phyloP scores from a whole-genome alignment of 1,140 invertebrate genomes.

The Vollenhovia emeryi region DNA sequence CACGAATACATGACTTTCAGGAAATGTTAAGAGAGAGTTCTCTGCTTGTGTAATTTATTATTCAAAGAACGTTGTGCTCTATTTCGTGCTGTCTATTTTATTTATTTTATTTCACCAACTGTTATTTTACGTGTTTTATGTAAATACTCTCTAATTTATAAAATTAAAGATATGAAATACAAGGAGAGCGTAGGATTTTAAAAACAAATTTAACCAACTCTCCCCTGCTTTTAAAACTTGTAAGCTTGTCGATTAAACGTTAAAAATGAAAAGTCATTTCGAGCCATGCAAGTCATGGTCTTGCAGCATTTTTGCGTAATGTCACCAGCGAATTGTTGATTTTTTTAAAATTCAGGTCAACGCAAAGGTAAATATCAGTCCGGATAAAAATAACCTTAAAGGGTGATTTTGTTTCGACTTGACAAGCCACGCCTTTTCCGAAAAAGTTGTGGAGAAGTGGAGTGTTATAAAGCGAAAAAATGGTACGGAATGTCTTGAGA shows the following conservation, averaged over 20 bases:
- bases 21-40: too few relatives aligned
- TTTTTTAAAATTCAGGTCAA: background rate
- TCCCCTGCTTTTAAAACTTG: background rate
- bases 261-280: background rate
- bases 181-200: background rate
- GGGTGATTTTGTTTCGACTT: background rate
- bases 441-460: background rate
- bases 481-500: background rate
- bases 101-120: background rate
- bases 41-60: background rate
- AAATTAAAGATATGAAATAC: background rate
- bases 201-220: background rate
- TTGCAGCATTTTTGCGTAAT: background rate
- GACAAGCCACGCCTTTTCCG: too few relatives aligned
- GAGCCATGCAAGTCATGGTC: too few relatives aligned
- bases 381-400: background rate
- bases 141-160: background rate
- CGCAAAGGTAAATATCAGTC: background rate
- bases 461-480: background rate
- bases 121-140: background rate
- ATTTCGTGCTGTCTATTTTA: background rate
- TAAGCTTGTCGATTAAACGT: background rate
- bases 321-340: background rate
- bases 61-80: background rate
- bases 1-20: too few relatives aligned